Evolutionary conservation across 2,888 invertebrate species (phyloP).

Genomic region (Apamea epomidion): DNA sequence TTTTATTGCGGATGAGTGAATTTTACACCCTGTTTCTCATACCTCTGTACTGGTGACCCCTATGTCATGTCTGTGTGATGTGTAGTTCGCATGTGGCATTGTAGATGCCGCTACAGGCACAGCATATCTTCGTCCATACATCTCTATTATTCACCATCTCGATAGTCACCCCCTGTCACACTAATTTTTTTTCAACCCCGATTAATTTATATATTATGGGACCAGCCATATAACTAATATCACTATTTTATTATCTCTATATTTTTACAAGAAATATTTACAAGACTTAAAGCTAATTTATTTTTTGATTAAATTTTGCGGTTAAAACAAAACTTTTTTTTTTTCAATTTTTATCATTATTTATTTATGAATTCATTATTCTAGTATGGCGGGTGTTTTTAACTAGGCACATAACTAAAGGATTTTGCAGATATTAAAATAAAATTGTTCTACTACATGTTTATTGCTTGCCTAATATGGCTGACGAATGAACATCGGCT

Average conservation of each 20-base stretch:
- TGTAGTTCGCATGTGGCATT: not conserved
- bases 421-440: not conserved
- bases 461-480: not conserved
- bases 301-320: conserved; percentile 39
- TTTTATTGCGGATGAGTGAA: not conserved
- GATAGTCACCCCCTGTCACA: not conserved
- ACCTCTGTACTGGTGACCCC: not conserved
- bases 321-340: conserved; percentile 49
- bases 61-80: not conserved
- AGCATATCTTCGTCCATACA: not conserved
- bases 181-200: not conserved
- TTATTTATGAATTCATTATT: conserved; percentile 56
- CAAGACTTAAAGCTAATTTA: conserved; percentile 24
- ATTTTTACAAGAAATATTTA: conserved; percentile 13
- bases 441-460: conserved; percentile 8
- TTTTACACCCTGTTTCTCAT: not conserved
- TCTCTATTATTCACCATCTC: not conserved
- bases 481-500: not conserved
- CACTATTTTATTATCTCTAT: conserved; percentile 17
- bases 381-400: conserved; percentile 59
- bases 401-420: conserved; percentile 1
- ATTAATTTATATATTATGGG: conserved; percentile 12
- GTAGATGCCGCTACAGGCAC: not conserved
- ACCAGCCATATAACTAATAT: conserved; percentile 47
- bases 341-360: conserved; percentile 62